phyloP scores from a whole-genome alignment of 2,888 invertebrate species.

The Hypercompe scribonia region DNA sequence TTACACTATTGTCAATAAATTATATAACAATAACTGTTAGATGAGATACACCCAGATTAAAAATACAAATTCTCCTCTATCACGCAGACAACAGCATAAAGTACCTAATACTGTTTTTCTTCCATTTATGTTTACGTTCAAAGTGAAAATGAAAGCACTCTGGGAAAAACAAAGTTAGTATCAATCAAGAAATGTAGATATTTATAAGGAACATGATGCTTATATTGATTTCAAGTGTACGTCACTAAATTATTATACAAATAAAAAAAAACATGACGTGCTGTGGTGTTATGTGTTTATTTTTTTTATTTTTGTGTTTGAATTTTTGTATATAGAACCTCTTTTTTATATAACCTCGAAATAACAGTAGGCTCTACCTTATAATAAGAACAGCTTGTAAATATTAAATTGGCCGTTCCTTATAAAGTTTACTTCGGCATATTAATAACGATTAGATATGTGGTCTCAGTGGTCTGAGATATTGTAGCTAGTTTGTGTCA shows the following conservation, averaged over 20 bases:
- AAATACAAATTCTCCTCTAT: no score
- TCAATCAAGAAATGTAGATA: neutral
- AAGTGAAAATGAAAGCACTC: no score
- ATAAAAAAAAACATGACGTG: neutral
- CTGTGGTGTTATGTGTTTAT: neutral
- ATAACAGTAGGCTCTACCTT: neutral
- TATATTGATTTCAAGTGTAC: neutral
- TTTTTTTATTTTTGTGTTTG: neutral
- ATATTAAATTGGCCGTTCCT: neutral
- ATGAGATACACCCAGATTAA: no score
- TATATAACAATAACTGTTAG: no score
- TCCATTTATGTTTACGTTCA: neutral
- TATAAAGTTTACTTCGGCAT: neutral
- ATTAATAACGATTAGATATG: neutral
- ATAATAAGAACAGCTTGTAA: neutral
- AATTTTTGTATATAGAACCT: neutral
- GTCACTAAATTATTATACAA: no score
- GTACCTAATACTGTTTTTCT: neutral
- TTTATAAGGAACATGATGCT: neutral
- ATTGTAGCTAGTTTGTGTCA: conserved; percentile 27
- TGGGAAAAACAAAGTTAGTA: neutral
- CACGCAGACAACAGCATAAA: no score
- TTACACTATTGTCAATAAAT: no score
- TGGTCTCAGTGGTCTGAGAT: conserved; percentile 5
- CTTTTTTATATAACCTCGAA: neutral